Evolutionary conservation across 2,888 invertebrate genomes (phyloP).

Genomic region (Eupithecia subfuscata): DNA sequence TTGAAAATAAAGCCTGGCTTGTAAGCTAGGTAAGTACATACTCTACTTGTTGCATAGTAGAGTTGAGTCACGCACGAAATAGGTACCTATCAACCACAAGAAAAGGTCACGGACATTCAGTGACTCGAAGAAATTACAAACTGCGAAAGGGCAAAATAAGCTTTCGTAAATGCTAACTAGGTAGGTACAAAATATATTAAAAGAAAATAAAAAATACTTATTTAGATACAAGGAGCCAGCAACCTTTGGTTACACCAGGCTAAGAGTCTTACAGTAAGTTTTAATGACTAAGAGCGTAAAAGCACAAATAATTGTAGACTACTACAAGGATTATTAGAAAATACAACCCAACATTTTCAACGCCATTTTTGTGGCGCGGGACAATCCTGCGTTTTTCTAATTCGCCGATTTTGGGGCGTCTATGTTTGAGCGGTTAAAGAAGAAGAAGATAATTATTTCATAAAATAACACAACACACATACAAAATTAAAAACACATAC

Average conservation of each 20-base stretch:
- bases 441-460: no score
- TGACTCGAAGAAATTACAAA: not conserved
- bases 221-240: not conserved
- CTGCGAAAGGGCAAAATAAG: constrained; percentile 2
- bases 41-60: constrained; percentile 9
- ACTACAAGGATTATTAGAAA: not conserved
- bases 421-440: no score
- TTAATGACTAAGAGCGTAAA: not conserved
- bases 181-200: not conserved
- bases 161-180: not conserved
- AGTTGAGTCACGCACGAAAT: constrained; percentile 8
- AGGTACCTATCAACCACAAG: not conserved
- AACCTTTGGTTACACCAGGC: not conserved
- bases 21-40: not conserved
- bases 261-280: not conserved
- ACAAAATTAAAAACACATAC: no score
- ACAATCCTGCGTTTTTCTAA: no score
- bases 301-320: no score
- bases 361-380: no score
- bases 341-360: not conserved
- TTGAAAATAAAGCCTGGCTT: not conserved
- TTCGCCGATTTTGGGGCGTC: no score
- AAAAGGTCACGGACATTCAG: constrained; percentile 15
- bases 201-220: not conserved
- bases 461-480: no score